These are phyloP conservation scores for Ceratina australensis DNA, from an alignment of 1,140 invertebrate species.

Conservation along the genomic window DNA sequence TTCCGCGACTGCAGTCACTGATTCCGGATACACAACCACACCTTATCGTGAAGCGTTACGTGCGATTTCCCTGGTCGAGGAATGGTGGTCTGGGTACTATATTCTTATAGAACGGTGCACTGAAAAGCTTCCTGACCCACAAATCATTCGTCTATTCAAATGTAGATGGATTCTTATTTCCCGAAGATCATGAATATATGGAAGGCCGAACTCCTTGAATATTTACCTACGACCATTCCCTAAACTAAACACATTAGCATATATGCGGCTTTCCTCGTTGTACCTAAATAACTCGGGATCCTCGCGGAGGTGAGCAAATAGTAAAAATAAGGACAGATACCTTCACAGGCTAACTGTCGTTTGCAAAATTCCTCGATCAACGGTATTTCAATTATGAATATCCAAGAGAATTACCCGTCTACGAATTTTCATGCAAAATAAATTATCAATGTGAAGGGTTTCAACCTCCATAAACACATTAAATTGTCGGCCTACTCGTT, in stretches of 20 bases:
- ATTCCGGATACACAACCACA: not conserved
- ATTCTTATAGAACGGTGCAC: not conserved
- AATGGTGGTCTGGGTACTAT: not conserved
- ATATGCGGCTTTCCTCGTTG: constrained; percentile 25
- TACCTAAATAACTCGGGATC: not conserved
- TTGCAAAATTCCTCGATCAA: not conserved
- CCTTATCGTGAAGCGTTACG: not conserved
- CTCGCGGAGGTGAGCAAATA: not conserved
- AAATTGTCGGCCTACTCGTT: too few species aligned
- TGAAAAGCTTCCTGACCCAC: constrained; percentile 30
- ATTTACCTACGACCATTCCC: constrained; percentile 8
- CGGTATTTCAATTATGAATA: not conserved
- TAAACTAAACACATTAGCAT: constrained; percentile 1
- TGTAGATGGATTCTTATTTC: constrained; percentile 50
- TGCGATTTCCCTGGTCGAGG: not conserved
- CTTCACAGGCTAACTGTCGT: not conserved
- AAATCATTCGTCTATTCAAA: constrained; percentile 45
- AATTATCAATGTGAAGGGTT: not conserved
- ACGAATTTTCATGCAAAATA: too few species aligned
- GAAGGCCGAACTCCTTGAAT: constrained; percentile 31
- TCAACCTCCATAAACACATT: too few species aligned
- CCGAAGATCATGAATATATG: constrained; percentile 55
- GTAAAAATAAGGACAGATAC: not conserved
- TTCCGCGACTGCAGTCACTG: not conserved
- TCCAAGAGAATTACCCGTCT: not conserved